These are phyloP conservation scores for Morelia viridis DNA, from an alignment of 2,797 vertebrate genomes.

Conservation along the genomic window DNA sequence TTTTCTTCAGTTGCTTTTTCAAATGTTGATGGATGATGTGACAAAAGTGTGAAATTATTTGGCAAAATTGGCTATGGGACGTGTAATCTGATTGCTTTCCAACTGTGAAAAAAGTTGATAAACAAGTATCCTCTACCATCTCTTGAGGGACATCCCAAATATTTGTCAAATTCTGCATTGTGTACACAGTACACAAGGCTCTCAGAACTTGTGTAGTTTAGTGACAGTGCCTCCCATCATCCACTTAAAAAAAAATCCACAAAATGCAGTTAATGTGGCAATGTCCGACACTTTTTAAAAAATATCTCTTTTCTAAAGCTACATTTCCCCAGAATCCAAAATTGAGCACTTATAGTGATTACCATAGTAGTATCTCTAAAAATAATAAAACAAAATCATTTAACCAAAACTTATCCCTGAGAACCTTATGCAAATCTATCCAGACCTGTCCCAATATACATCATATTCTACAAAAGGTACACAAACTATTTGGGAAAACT, in stretches of 20 bases:
- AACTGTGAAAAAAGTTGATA: conserved; percentile 36
- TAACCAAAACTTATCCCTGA: conserved; percentile 77
- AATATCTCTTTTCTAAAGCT: conserved; percentile 23
- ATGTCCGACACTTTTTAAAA: conserved; percentile 28
- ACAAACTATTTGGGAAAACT: conserved; percentile 57
- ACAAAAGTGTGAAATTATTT: conserved; percentile 31
- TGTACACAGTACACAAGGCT: conserved; percentile 45
- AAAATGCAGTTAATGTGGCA: conserved; percentile 29
- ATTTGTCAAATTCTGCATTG: conserved; percentile 26
- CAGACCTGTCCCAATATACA: conserved; percentile 61
- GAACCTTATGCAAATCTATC: conserved; percentile 70
- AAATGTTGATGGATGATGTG: conserved; percentile 37
- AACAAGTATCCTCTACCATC: conserved; percentile 41
- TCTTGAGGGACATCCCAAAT: not conserved
- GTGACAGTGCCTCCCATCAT: conserved; percentile 46
- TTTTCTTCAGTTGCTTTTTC: conserved; percentile 49
- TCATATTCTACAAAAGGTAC: conserved; percentile 60
- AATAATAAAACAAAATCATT: conserved; percentile 54
- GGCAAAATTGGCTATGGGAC: conserved; percentile 48
- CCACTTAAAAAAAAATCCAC: not conserved
- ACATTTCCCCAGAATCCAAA: conserved; percentile 31
- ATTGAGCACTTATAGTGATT: conserved; percentile 38
- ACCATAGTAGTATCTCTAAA: conserved; percentile 55
- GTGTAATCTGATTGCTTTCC: conserved; percentile 38
- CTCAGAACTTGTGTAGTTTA: conserved; percentile 2